Evolutionary conservation across 2,888 invertebrate species (phyloP).

Genomic region (Exocentrus adspersus): DNA sequence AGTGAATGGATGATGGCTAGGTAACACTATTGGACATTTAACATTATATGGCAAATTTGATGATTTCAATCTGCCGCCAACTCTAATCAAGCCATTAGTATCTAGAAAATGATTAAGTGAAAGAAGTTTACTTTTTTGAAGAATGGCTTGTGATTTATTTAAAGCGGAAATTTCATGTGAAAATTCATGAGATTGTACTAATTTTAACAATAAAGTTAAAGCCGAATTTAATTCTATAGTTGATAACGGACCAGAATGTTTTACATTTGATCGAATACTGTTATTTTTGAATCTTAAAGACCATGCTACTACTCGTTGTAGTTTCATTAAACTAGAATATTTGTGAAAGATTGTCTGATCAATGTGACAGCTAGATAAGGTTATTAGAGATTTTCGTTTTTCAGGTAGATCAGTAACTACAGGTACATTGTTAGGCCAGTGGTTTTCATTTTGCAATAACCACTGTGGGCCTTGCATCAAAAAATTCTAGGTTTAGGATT

Average conservation of each 20-base stretch:
- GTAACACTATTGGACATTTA: slow-evolving; percentile 19
- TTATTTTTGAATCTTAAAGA: too few species aligned
- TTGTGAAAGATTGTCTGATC: too few species aligned
- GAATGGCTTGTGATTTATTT: not conserved
- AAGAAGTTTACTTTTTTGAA: not conserved
- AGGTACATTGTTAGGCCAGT: too few species aligned
- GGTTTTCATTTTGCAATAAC: too few species aligned
- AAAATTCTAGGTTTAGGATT: too few species aligned
- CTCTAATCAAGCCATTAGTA: slow-evolving; percentile 17
- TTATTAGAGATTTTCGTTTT: too few species aligned
- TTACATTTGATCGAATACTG: too few species aligned
- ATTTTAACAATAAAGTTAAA: slow-evolving; percentile 7
- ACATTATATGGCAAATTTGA: slow-evolving; percentile 2
- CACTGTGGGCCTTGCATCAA: too few species aligned
- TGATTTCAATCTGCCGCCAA: slow-evolving; percentile 20
- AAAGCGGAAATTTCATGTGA: slow-evolving; percentile 11
- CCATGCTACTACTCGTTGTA: too few species aligned
- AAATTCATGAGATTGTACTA: slow-evolving; percentile 16
- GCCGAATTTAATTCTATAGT: slow-evolving; percentile 2
- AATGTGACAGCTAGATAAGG: too few species aligned
- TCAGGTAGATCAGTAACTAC: too few species aligned
- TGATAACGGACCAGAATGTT: slow-evolving; percentile 4
- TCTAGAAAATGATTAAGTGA: slow-evolving; percentile 23
- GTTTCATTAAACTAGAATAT: too few species aligned
- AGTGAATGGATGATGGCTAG: slow-evolving; percentile 9